phyloP scores from a whole-genome alignment of 2,113 vertebrate genomes.

The Entelurus aequoreus region DNA sequence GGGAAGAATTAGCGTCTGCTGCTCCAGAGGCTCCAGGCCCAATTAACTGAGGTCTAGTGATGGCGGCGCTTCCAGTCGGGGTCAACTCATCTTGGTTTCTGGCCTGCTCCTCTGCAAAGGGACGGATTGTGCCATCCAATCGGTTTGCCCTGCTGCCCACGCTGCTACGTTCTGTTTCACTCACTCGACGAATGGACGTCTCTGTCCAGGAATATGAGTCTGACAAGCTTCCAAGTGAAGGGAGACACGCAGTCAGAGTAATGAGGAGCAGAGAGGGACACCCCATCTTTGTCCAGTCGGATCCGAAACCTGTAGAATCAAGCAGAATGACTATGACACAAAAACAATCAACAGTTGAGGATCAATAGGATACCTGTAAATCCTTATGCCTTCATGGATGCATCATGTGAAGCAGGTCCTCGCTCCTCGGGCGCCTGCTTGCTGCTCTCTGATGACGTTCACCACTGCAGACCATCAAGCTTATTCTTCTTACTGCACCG shows the following conservation, averaged over 20 bases:
- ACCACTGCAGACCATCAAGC: constrained; percentile 23
- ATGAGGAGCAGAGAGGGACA: constrained; percentile 17
- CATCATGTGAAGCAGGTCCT: neutral
- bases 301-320: constrained; percentile 30
- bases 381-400: constrained; percentile 14
- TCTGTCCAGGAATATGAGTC: constrained; percentile 1
- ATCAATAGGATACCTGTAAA: constrained; percentile 26
- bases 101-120: neutral
- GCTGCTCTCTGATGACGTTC: constrained; percentile 12
- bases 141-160: neutral
- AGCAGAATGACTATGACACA: neutral
- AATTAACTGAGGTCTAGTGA: neutral
- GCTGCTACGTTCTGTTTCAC: neutral
- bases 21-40: neutral
- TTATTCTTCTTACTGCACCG: constrained; percentile 41
- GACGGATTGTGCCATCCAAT: neutral
- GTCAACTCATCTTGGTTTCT: neutral
- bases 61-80: neutral
- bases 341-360: neutral
- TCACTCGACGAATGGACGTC: too few relatives aligned
- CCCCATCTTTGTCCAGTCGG: constrained; percentile 30
- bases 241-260: constrained; percentile 11
- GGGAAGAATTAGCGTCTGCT: neutral
- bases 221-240: constrained; percentile 30
- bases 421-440: neutral